Percentiles rank a stretch among this genome's conserved stretches.
These are phyloP conservation scores for Tetragonula carbonaria DNA, from an alignment of 2,888 invertebrate genomes.

Conservation along the genomic window DNA sequence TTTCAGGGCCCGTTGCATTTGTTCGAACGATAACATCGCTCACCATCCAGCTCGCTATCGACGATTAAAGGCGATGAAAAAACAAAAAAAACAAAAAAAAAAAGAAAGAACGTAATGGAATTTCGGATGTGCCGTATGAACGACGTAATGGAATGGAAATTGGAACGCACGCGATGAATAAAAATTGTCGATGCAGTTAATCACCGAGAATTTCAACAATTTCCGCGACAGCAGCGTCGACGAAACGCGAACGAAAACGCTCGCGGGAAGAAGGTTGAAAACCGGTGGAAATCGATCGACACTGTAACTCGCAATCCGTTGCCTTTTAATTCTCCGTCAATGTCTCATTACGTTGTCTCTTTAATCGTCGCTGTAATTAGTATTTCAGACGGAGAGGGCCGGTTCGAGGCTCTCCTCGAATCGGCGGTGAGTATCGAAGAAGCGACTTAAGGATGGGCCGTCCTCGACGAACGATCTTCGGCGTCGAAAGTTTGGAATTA, in stretches of 20 bases:
- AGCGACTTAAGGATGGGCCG: constrained; percentile 64
- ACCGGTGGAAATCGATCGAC: constrained; percentile 19
- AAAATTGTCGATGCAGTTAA: constrained; percentile 24
- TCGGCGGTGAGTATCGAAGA: constrained; percentile 71
- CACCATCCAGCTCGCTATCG: constrained; percentile 1
- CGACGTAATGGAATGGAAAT: not conserved
- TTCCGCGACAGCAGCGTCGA: not conserved
- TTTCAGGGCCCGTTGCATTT: constrained; percentile 21
- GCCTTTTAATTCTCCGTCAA: constrained; percentile 17
- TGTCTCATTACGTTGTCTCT: constrained; percentile 57
- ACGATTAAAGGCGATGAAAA: constrained; percentile 21
- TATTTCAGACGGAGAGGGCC: constrained; percentile 60
- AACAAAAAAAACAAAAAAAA: not conserved
- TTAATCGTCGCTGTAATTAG: constrained; percentile 76
- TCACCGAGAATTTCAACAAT: constrained; percentile 29
- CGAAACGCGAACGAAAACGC: not conserved
- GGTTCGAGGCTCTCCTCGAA: constrained; percentile 47
- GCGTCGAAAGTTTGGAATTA: constrained; percentile 76
- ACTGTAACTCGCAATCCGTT: constrained; percentile 20
- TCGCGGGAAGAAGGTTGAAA: not conserved
- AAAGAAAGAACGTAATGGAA: not conserved
- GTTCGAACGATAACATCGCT: constrained; percentile 39
- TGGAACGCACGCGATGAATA: constrained; percentile 3
- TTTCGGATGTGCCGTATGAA: not conserved
- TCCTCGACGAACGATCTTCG: constrained; percentile 38